Evolutionary conservation across 2,888 invertebrate genomes (phyloP), one percentile per base, ranked within the genome.

Genomic region (Lasioglossum figueresi): DNA sequence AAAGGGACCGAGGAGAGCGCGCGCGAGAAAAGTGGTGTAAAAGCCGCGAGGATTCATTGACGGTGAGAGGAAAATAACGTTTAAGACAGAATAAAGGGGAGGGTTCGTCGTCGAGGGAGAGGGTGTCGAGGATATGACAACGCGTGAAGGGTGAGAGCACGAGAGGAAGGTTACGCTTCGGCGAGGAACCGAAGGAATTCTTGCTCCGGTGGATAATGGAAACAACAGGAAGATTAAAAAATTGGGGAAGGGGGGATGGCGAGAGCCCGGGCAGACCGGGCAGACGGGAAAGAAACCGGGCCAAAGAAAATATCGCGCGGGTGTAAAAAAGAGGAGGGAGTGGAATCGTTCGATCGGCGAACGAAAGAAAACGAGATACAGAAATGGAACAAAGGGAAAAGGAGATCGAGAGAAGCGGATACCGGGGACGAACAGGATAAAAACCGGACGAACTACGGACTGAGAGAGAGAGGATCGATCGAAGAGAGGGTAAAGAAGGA

Each of bases 61-160:
- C 48, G 78, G 63, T 73, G 78, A 37, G 74, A 59, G 68, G 73
- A 72, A 68, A 78, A 73, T 45, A 79, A 59, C 52, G 52, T 70
- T 70, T 70, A 63, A 43, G 82, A 78, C 23, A 43, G 70, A 34
- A 70, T 74, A 74, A 70, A 37, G n/a, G 70, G 70, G n/a, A 70
- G 68, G 40, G 14, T 70, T 70, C 3, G 12, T 4, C 37, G 37
- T 10, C 23, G 37, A 37, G 37, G 40, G 4, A 34, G 12, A 34
- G 68, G 37, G 40, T 70, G 5, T 68, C 68, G 68, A 23, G n/a
- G 37, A 70, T 70, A 70, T 70, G 70, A 70, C 4, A 23, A 34
- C 70, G 70, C n/a, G 70, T 4, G 40, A 70, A n/a, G 70, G 70
- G 70, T 27, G 70, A 27, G 37, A 23, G 23, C 34, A 37, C 68